A percentile compares a stretch with the other conserved stretches of the same genome.
Conservation (phyloP, 2,888 invertebrate species). For the Autographa gamma region DNA sequence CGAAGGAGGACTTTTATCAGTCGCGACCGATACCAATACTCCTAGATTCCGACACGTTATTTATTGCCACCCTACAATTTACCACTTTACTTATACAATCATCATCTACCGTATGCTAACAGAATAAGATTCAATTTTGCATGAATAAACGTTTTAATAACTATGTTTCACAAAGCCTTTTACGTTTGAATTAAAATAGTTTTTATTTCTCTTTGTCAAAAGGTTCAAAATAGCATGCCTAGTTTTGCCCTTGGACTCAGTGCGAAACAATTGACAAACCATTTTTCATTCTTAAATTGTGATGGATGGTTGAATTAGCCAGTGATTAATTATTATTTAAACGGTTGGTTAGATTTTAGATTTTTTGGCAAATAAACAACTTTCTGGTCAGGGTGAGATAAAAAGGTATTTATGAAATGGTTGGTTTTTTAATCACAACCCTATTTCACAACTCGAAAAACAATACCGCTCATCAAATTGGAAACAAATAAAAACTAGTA, state of each 20-base stretch:
- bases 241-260: conserved; percentile 46
- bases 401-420: conserved; percentile 3
- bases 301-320: conserved; percentile 60
- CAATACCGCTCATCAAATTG: too few relatives aligned
- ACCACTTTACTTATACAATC: conserved; percentile 28
- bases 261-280: conserved; percentile 67
- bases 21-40: conserved; percentile 82
- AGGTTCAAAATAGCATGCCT: conserved; percentile 29
- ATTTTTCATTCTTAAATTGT: conserved; percentile 58
- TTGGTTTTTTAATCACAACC: too few relatives aligned
- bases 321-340: conserved; percentile 63
- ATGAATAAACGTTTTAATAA: conserved; percentile 6
- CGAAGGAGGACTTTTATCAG: conserved; percentile 85
- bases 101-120: conserved; percentile 19
- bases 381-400: conserved; percentile 35
- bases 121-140: conserved; percentile 34
- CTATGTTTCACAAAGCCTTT: conserved; percentile 19
- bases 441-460: too few relatives aligned
- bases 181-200: conserved; percentile 36
- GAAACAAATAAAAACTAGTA: too few relatives aligned
- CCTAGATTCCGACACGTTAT: conserved; percentile 80
- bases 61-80: conserved; percentile 80
- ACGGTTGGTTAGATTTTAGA: conserved; percentile 36
- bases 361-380: conserved; percentile 38
- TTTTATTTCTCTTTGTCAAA: conserved; percentile 29